A percentile compares a stretch with the other conserved stretches of the same genome.
Conservation (phyloP, 2,113 vertebrate genomes). For the Silurus asotus region DNA sequence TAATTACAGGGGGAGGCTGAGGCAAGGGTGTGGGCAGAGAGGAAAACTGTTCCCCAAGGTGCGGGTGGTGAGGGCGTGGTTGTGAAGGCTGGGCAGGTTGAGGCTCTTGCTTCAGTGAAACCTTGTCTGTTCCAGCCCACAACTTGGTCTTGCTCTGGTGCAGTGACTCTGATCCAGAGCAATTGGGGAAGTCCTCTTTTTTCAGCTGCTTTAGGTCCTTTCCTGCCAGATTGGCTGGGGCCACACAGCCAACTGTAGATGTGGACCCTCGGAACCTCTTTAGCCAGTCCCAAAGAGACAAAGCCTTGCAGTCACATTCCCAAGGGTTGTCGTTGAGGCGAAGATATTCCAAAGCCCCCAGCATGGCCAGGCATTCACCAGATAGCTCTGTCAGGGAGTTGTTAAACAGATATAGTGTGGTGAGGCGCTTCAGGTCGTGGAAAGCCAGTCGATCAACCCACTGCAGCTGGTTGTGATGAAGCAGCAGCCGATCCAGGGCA, state of each 20-base stretch:
- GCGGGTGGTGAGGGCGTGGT: constrained; percentile 48
- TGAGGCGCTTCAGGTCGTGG: constrained; percentile 91
- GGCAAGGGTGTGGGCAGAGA: constrained; percentile 55
- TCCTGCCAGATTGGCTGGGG: constrained; percentile 76
- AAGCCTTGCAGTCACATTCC: constrained; percentile 91
- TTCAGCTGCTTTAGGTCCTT: constrained; percentile 87
- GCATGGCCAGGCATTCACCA: constrained; percentile 85
- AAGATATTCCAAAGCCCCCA: constrained; percentile 91
- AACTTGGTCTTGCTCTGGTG: constrained; percentile 90
- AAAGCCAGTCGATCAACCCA: constrained; percentile 90
- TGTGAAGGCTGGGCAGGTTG: constrained; percentile 51
- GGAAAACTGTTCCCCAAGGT: constrained; percentile 46
- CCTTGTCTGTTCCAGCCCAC: constrained; percentile 79
- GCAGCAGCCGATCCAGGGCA: constrained; percentile 90
- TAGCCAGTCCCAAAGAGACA: constrained; percentile 95
- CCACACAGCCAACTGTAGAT: constrained; percentile 82
- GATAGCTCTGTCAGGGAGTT: constrained; percentile 90
- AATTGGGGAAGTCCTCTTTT: constrained; percentile 84
- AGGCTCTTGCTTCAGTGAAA: constrained; percentile 79
- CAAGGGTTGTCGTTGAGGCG: constrained; percentile 96
- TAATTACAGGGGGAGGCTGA: constrained; percentile 67
- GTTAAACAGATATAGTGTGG: constrained; percentile 96
- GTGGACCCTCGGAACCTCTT: constrained; percentile 91
- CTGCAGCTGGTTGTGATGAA: constrained; percentile 95
- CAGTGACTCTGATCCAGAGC: constrained; percentile 84